These are phyloP conservation scores for Peucedramus taeniatus DNA, from an alignment of 2,113 vertebrate genomes.

Conservation along the genomic window DNA sequence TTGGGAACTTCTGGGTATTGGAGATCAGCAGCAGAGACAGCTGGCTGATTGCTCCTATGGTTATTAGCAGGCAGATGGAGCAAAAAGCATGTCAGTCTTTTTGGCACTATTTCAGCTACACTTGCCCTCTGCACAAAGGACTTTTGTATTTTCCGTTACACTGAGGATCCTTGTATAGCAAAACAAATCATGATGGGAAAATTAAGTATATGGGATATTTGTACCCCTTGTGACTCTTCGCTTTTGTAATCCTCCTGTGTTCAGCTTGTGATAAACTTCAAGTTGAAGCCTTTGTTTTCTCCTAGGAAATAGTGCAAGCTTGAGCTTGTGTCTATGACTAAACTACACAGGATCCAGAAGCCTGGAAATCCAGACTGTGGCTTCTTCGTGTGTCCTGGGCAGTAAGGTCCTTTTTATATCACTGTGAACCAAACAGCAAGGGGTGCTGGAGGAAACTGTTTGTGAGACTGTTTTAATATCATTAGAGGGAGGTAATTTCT, in stretches of 20 bases:
- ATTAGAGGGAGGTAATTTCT: not conserved
- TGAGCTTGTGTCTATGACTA: not conserved
- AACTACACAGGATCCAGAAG: not conserved
- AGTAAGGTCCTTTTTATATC: rapidly evolving
- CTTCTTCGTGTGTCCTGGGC: not conserved
- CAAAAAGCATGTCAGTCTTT: conserved; percentile 46
- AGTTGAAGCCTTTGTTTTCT: not conserved
- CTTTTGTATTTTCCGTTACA: not conserved
- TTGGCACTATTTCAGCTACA: conserved; percentile 44
- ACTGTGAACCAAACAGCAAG: not conserved
- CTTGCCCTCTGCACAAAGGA: conserved; percentile 47
- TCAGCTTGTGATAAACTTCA: not conserved
- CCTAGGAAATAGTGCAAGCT: not conserved
- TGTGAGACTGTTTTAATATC: not conserved
- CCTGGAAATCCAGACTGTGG: not conserved
- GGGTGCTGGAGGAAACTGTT: not conserved
- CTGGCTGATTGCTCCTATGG: conserved; percentile 26
- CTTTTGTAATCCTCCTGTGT: not conserved
- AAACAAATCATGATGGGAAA: conserved; percentile 45
- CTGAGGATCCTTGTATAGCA: conserved; percentile 28
- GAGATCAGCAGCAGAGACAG: conserved; percentile 1
- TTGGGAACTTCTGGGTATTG: not conserved
- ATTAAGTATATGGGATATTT: conserved; percentile 26
- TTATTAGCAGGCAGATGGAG: conserved; percentile 55
- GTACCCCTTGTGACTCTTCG: not conserved